Evolutionary conservation across 1,140 invertebrate species (phyloP).

Genomic region (Aphis gossypii): DNA sequence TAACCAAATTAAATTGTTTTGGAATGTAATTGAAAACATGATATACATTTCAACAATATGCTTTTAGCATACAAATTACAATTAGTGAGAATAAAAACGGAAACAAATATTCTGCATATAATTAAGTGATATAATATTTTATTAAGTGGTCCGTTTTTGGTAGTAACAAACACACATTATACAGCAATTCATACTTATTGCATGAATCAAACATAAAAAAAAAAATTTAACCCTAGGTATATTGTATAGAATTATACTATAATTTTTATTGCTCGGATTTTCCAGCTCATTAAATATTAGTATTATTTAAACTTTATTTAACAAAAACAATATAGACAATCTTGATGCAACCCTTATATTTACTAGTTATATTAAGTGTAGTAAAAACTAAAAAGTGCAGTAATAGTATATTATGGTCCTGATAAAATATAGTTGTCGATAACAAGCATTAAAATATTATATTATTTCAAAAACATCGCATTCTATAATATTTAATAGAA

Average conservation of each 20-base stretch:
- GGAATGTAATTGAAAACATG: conserved; percentile 10
- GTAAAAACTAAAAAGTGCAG: background rate
- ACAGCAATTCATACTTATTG: background rate
- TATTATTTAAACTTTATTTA: background rate
- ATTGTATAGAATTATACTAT: background rate
- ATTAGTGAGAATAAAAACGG: background rate
- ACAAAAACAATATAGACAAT: background rate
- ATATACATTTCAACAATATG: conserved; percentile 1
- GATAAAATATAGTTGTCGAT: background rate
- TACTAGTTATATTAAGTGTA: background rate
- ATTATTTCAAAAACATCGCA: background rate
- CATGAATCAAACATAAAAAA: background rate
- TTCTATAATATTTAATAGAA: too few species aligned
- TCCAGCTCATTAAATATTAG: background rate
- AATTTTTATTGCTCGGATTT: background rate
- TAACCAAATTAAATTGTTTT: background rate
- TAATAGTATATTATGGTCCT: background rate
- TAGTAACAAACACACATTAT: background rate
- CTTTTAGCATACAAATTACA: background rate
- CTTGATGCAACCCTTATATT: background rate
- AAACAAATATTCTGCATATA: background rate
- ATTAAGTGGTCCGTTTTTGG: background rate
- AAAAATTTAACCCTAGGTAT: background rate
- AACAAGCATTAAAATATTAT: background rate
- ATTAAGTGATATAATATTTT: background rate